Percentiles rank a stretch among this genome's conserved stretches.
Evolutionary conservation across 2,888 invertebrate genomes (phyloP).

Genomic region (Fissipunctia ypsillon): DNA sequence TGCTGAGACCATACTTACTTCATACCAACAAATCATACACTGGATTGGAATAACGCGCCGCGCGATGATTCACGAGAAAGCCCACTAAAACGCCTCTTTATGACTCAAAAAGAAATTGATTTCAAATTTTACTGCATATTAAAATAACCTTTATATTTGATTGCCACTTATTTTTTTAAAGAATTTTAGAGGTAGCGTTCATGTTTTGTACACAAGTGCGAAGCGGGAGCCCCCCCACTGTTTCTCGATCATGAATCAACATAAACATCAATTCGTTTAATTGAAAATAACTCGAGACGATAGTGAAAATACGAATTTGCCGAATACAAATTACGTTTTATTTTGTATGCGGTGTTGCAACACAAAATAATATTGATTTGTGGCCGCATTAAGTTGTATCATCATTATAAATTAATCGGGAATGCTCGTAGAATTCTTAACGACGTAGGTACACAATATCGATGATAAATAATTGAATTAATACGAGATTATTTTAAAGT

Average conservation of each 20-base stretch:
- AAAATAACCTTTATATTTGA: conserved; percentile 88
- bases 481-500: conserved; percentile 33
- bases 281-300: conserved; percentile 79
- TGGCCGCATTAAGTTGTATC: conserved; percentile 60
- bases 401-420: conserved; percentile 57
- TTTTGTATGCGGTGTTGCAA: conserved; percentile 64
- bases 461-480: conserved; percentile 52
- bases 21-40: conserved; percentile 84
- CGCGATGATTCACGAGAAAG: conserved; percentile 82
- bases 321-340: conserved; percentile 71
- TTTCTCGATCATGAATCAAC: conserved; percentile 81
- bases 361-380: conserved; percentile 69
- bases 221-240: conserved; percentile 79
- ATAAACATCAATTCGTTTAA: conserved; percentile 83
- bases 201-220: conserved; percentile 66
- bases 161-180: conserved; percentile 81
- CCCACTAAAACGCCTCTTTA: conserved; percentile 84
- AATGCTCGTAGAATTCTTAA: conserved; percentile 46
- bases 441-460: conserved; percentile 23
- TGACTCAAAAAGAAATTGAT: conserved; percentile 86
- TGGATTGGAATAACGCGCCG: conserved; percentile 73
- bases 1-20: conserved; percentile 83
- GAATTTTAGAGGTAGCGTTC: conserved; percentile 71
- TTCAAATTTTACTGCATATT: conserved; percentile 89
- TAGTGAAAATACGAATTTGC: conserved; percentile 70